Evolutionary conservation across 2,797 vertebrate species (phyloP).

Genomic region (Acipenser ruthenus): DNA sequence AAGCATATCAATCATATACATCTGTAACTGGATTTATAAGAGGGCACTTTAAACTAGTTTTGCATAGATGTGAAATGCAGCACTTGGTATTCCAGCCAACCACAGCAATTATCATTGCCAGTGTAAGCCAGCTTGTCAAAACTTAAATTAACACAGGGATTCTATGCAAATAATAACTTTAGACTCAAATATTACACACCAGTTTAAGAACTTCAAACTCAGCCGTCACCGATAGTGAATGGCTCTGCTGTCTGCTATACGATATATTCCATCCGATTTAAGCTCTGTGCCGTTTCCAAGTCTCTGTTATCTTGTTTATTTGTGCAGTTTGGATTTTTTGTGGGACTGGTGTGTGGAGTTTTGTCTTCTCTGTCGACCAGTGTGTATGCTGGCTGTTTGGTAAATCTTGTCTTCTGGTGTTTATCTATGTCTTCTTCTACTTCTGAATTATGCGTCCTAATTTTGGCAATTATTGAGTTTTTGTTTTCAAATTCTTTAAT

Average conservation of each 20-base stretch:
- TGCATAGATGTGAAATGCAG: slow-evolving; percentile 84
- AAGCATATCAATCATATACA: slow-evolving; percentile 46
- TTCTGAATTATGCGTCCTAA: slow-evolving; percentile 95
- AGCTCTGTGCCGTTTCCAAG: slow-evolving; percentile 95
- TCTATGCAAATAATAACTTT: slow-evolving; percentile 77
- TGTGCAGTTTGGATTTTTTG: slow-evolving; percentile 94
- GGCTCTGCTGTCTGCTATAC: slow-evolving; percentile 83
- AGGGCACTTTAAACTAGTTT: slow-evolving; percentile 68
- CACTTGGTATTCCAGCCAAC: slow-evolving; percentile 83
- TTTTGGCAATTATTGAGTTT: slow-evolving; percentile 97
- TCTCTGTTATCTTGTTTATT: slow-evolving; percentile 99
- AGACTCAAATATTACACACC: slow-evolving; percentile 75
- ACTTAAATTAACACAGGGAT: slow-evolving; percentile 98
- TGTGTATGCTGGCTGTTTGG: slow-evolving; percentile 90
- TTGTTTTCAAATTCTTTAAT: slow-evolving; percentile 95
- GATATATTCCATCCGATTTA: slow-evolving; percentile 95
- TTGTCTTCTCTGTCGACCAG: slow-evolving; percentile 96
- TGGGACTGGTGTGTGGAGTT: slow-evolving; percentile 67
- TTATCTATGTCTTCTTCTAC: slow-evolving; percentile 93
- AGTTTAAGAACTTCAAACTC: slow-evolving; percentile 78
- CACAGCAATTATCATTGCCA: slow-evolving; percentile 96
- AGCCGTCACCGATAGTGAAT: slow-evolving; percentile 62
- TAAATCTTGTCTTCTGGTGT: slow-evolving; percentile 84
- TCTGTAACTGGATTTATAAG: slow-evolving; percentile 49
- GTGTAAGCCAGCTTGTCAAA: slow-evolving; percentile 99